These are phyloP conservation scores for Malurus elegans DNA, from an alignment of 2,113 vertebrate genomes.

Conservation along the genomic window DNA sequence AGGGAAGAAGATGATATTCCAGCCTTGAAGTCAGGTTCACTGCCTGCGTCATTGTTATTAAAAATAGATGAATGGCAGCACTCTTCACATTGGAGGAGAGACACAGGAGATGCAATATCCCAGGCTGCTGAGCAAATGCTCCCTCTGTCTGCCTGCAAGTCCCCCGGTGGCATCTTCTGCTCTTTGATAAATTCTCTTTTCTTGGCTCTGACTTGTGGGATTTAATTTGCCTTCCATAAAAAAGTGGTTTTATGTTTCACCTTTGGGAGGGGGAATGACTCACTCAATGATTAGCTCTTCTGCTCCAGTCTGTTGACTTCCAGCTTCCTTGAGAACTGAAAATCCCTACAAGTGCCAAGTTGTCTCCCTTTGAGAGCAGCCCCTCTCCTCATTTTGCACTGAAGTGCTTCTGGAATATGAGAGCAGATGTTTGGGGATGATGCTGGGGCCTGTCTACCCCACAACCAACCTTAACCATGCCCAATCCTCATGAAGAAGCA, in stretches of 20 bases:
- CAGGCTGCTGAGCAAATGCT: neutral
- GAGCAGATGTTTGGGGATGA: accelerated
- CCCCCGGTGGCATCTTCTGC: neutral
- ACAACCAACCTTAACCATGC: neutral
- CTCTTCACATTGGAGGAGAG: neutral
- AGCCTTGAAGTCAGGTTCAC: slow-evolving; percentile 38
- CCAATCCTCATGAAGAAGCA: neutral
- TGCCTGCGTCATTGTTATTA: slow-evolving; percentile 53
- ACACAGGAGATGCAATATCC: slow-evolving; percentile 7
- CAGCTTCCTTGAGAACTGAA: neutral
- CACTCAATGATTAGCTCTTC: neutral
- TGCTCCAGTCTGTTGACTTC: neutral
- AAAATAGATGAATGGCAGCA: slow-evolving; percentile 56
- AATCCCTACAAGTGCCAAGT: neutral
- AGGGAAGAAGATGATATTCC: neutral
- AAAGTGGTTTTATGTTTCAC: neutral
- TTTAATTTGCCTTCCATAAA: slow-evolving; percentile 46
- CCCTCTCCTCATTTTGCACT: neutral
- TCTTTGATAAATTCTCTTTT: neutral
- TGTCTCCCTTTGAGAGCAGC: neutral
- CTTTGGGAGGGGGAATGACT: neutral
- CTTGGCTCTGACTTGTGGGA: slow-evolving; percentile 9
- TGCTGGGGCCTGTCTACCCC: neutral
- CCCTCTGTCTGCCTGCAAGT: slow-evolving; percentile 3
- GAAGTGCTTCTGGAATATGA: neutral